Conservation (phyloP, 2,113 vertebrate species). For the Carlito syrichta region DNA sequence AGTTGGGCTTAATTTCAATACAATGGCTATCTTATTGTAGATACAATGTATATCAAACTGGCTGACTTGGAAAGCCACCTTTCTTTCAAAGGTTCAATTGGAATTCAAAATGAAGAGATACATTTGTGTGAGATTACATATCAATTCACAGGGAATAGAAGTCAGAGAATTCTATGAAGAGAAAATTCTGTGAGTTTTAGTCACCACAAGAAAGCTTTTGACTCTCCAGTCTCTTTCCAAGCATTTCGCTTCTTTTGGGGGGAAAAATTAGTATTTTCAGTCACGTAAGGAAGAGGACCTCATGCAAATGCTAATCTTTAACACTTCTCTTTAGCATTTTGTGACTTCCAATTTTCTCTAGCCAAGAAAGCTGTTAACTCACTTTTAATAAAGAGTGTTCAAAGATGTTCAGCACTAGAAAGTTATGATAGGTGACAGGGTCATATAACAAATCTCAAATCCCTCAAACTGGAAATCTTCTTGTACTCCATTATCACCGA, state of each 20-base stretch:
- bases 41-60: background rate
- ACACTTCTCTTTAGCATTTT: slow-evolving; percentile 20
- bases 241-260: background rate
- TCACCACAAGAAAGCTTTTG: background rate
- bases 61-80: background rate
- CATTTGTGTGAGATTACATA: background rate
- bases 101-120: slow-evolving; percentile 45
- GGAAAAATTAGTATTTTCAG: background rate
- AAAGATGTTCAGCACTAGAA: background rate
- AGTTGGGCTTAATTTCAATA: background rate
- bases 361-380: background rate
- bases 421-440: background rate
- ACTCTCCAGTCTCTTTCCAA: background rate
- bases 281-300: background rate
- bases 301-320: background rate
- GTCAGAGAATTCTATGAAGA: background rate
- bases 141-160: background rate
- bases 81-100: slow-evolving; percentile 10
- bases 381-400: background rate
- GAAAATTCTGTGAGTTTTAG: slow-evolving; percentile 21
- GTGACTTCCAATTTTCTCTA: slow-evolving; percentile 11
- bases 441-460: background rate
- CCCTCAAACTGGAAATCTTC: background rate
- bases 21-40: background rate
- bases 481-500: background rate